phyloP scores from a whole-genome alignment of 2,888 invertebrate genomes.

The Melolontha melolontha region DNA sequence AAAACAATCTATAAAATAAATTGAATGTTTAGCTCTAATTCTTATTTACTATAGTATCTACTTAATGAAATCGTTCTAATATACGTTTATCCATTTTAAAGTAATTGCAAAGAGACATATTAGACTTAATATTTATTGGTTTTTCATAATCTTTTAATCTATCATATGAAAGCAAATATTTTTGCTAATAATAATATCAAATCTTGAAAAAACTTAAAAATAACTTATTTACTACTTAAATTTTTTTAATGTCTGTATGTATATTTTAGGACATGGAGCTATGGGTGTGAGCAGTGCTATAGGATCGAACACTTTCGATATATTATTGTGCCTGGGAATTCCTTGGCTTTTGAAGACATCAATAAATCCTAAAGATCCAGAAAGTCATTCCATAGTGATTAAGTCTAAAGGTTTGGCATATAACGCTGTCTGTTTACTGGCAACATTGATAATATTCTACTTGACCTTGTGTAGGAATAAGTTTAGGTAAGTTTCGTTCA shows the following conservation, averaged over 20 bases:
- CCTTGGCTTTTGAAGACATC: conserved; percentile 82
- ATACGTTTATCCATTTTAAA: no score
- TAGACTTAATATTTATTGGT: no score
- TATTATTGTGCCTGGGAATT: conserved; percentile 80
- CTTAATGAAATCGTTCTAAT: no score
- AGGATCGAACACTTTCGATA: conserved; percentile 86
- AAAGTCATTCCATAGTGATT: conserved; percentile 74
- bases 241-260: conserved; percentile 6
- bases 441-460: conserved; percentile 79
- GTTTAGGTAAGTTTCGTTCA: conserved; percentile 66
- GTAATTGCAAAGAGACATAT: no score
- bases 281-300: conserved; percentile 87
- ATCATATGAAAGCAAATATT: no score
- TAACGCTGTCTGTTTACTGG: conserved; percentile 79
- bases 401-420: conserved; percentile 83
- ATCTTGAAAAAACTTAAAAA: neutral
- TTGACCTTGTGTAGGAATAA: conserved; percentile 74
- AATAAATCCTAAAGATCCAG: conserved; percentile 71
- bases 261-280: conserved; percentile 73
- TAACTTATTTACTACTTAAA: neutral
- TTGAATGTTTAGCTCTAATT: no score
- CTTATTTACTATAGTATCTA: no score
- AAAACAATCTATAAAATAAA: no score
- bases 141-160: no score
- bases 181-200: neutral